Evolutionary conservation across 2,113 vertebrate species (phyloP).

Genomic region (Pandion haliaetus): DNA sequence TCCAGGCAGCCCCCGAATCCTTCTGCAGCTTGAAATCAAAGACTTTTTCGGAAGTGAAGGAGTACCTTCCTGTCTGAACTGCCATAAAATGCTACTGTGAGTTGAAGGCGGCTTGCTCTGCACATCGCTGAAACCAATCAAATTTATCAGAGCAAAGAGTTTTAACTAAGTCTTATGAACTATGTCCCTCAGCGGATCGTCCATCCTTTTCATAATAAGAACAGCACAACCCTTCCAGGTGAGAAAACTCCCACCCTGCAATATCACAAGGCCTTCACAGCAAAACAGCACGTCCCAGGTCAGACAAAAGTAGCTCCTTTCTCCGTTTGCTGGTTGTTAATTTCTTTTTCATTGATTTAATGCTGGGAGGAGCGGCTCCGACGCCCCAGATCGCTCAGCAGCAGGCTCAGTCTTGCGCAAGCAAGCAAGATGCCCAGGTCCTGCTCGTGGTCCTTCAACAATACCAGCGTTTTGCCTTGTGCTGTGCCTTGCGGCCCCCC

Average conservation of each 20-base stretch:
- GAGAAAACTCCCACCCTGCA: not conserved
- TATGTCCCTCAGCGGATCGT: accelerated
- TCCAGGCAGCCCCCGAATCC: not conserved
- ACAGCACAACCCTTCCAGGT: not conserved
- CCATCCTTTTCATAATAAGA: not conserved
- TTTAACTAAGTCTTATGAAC: not conserved
- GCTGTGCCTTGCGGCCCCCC: not conserved
- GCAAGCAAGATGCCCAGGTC: not conserved
- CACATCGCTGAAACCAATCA: not conserved
- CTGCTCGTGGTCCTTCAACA: accelerated
- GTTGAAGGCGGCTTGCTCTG: not conserved
- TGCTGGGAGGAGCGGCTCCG: not conserved
- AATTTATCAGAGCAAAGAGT: not conserved
- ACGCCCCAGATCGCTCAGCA: not conserved
- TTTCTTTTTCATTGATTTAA: not conserved
- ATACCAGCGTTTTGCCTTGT: accelerated
- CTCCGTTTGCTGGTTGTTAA: not conserved
- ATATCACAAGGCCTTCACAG: accelerated
- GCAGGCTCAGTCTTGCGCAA: not conserved
- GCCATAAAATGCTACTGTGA: accelerated
- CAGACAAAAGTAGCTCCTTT: not conserved
- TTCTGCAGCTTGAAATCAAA: not conserved
- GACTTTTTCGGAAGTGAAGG: not conserved
- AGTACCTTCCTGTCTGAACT: not conserved
- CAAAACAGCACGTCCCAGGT: accelerated